Base-by-base conservation (phyloP, 2,113 vertebrate genomes). In the Poicephalus meyeri region DNA sequence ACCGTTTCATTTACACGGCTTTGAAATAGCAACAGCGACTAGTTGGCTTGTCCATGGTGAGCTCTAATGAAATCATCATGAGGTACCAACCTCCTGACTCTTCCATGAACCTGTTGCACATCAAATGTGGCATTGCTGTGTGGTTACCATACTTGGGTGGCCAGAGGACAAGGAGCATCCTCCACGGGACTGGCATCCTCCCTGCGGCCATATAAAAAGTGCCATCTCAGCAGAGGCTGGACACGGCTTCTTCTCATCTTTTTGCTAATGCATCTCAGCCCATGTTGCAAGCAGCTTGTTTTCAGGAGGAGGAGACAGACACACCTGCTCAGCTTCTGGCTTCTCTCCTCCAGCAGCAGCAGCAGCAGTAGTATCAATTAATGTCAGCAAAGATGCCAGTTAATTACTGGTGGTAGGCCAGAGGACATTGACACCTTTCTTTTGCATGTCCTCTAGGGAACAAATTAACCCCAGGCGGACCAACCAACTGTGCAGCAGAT, bases 351-450 rank as follows among this genome's bases (percentile, higher is more conserved):
- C 68, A 86, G 65, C 49, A 95, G 29, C 68, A 86, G 65, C 49
- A 95, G 60, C 31, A 88, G 58, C 1, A 8, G 7, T 61, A 8
- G 7, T 61, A 73, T 60, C 82, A 93, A 91, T 95, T 85, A 91
- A 66, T 41, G 80, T 50, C 46, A 94, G 18, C 46, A 73, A 78
- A 1, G 13, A 46, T 41, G 53, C 60, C 68, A 70, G 42, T 70
- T 95, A 83, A 78, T 94, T 91, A 86, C 35, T 33, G 29, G 39
- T 35, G 55, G 25, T 80, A 80, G 79, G 64, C 65, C 39, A 28
- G 80, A 91, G 68, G 85, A 94, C 50, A 39, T 52, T n/a, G 71
- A 74, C 26, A 80, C 79, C 47, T 97, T 86, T 89, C 33, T 55
- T 61, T 56, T 56, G 46, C 25, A 15, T 2, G 8, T 58, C 55